Evolutionary conservation across 2,888 invertebrate species (phyloP), one percentile per base, ranked within the genome.

Genomic region (Yponomeuta plumbellus): DNA sequence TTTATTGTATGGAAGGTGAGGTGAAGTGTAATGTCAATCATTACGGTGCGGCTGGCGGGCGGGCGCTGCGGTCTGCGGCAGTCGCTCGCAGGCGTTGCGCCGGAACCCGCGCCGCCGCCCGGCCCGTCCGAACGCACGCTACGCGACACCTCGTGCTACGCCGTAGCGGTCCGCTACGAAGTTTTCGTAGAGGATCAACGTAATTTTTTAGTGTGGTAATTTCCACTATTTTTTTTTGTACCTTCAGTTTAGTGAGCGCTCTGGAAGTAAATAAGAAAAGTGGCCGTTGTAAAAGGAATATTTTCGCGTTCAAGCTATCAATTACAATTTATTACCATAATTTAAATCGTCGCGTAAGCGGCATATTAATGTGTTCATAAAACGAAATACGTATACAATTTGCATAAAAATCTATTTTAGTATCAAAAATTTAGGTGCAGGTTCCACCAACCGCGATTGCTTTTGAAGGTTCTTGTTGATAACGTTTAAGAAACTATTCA

Each of bases 1-100:
- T 62, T 62, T 62, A 34, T 44, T 11, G 34, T 64, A 39, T 40
- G 52, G 34, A 17, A 44, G 6, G 11, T 21, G 83, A 86, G 84
- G 86, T 87, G 78, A 84, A 84, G 80, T 85, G 84, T 84, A 86
- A 81, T 86, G 83, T 87, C 83, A 88, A 88, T 88, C 85, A 88
- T 88, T 85, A 85, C 73, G 72, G 71, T 71, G 74, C 71, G 75
- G 71, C 69, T 67, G 75, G 77, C 75, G 77, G 74, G 78, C 78
- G 74, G 77, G 70, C 72, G 69, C 71, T 72, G 75, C 73, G 73
- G 75, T 73, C 75, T 76, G 76, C 79, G 80, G 74, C 76, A 74
- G 75, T 73, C 69, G 44, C 44, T 70, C 68, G 76, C 80, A 79
- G 77, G 70, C 73, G 71, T 74, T 73, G 72, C 72, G 74, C 76